Evolutionary conservation across 2,888 invertebrate species (phyloP), one percentile per base, ranked within the genome.

Genomic region (Sminthurinus aureus): DNA sequence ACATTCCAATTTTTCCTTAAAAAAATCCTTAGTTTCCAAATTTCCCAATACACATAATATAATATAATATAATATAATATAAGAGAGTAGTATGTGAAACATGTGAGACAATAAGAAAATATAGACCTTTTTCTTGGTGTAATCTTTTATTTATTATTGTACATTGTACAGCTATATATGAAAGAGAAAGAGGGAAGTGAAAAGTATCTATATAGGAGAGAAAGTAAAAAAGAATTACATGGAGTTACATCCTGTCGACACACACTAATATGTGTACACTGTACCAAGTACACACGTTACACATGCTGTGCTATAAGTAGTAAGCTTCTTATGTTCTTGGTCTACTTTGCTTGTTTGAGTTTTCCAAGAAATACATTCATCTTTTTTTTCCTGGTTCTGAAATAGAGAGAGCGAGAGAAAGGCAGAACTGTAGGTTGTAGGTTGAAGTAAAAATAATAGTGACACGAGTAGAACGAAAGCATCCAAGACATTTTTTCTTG

Each of bases 281-380:
- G 38, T 38, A 38, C 38, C 1, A 1, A 4, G 3, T 38, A 38
- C 1, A 38, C 6, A 38, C 38, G 6, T 4, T 38, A 6, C 38
- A 38, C 38, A 38, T 38, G 38, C 38, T 38, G 38, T 38, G 38
- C 38, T 38, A 38, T 38, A 38, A 38, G 24, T 75, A n/a, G 58
- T 76, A 58, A 76, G 58, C 58, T 52, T 58, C 76, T 76, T 58
- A 76, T 76, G 76, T 58, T 51, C 38, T 13, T 13, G n/a, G 9
- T 26, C 38, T 24, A 15, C 20, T 38, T 20, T 73, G 9, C 38
- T 24, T 67, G n/a, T 82, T 24, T 22, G 24, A 71, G 71, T 24
- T 22, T 24, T 24, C 12, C 71, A 13, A 24, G 24, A 71, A 20
- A 71, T 24, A 71, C 71, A 71, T 71, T 71, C 71, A 71, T 71